Conservation (phyloP, 2,888 invertebrate genomes). For the Clivina fossor region DNA sequence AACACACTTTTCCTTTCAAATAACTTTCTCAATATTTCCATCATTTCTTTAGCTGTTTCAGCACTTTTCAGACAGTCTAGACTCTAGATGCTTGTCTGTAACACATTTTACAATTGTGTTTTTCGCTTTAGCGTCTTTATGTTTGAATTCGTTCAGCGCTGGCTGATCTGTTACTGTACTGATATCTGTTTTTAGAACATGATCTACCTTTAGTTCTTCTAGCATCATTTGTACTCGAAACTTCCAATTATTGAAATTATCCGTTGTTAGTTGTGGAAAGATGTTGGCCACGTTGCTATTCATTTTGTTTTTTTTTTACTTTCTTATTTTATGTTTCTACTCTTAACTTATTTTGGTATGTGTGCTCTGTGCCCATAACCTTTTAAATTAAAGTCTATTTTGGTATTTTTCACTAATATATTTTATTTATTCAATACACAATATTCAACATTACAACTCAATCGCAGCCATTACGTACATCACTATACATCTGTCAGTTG, state of each 20-base stretch:
- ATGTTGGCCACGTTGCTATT: background rate
- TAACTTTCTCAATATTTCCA: constrained; percentile 38
- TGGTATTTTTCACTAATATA: no score
- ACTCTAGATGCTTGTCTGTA: constrained; percentile 38
- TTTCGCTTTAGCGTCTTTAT: constrained; percentile 37
- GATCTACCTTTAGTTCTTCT: constrained; percentile 27
- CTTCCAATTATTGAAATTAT: constrained; percentile 30
- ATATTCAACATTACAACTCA: no score
- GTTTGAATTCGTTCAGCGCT: constrained; percentile 25
- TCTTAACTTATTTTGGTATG: background rate
- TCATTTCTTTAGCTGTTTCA: constrained; percentile 38
- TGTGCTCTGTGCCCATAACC: no score
- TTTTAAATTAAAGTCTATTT: no score
- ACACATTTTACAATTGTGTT: constrained; percentile 39
- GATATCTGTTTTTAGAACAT: constrained; percentile 6
- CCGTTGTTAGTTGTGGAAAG: constrained; percentile 2
- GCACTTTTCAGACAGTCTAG: constrained; percentile 39
- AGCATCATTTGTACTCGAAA: constrained; percentile 29
- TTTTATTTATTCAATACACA: no score
- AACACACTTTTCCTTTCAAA: constrained; percentile 41
- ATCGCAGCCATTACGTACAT: no score
- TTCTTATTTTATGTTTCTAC: background rate
- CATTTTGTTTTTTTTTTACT: background rate
- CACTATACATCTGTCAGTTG: no score
- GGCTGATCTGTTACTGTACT: constrained; percentile 7